Evolutionary conservation across 2,113 vertebrate species (phyloP).

Genomic region (Lutjanus erythropterus): DNA sequence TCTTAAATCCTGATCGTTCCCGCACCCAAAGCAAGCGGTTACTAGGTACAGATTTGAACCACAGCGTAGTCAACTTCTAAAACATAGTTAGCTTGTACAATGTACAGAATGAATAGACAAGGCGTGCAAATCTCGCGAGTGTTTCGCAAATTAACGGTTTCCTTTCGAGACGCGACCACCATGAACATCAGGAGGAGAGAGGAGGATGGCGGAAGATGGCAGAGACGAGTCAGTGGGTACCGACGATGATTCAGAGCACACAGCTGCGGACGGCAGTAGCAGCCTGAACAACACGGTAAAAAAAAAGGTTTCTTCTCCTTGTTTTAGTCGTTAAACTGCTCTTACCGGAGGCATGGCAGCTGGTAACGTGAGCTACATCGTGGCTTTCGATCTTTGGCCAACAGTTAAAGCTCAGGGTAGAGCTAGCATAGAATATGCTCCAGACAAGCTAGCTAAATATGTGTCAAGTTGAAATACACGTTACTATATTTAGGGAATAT

Average conservation of each 20-base stretch:
- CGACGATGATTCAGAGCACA: slow-evolving; percentile 68
- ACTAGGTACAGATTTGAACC: no score
- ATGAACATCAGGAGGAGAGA: slow-evolving; percentile 33
- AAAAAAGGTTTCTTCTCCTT: accelerated
- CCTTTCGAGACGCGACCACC: no score
- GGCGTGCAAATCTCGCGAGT: no score
- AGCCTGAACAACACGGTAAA: slow-evolving; percentile 68
- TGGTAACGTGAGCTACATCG: no score
- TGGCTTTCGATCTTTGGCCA: no score
- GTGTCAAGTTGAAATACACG: accelerated
- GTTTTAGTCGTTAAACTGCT: not conserved
- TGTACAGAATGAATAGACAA: no score
- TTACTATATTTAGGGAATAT: not conserved
- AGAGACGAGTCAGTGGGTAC: slow-evolving; percentile 68
- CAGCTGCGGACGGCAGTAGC: slow-evolving; percentile 53
- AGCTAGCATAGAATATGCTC: not conserved
- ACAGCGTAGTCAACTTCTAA: no score
- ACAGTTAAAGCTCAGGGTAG: not conserved
- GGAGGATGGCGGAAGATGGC: slow-evolving; percentile 80
- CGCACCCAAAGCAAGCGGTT: no score
- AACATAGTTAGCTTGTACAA: no score
- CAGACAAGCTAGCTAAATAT: not conserved
- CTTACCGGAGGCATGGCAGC: accelerated
- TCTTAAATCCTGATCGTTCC: no score
- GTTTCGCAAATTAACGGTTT: no score